Evolutionary conservation across 2,113 vertebrate genomes (phyloP), one percentile per base, ranked within the genome.

Genomic region (Vombatus ursinus): DNA sequence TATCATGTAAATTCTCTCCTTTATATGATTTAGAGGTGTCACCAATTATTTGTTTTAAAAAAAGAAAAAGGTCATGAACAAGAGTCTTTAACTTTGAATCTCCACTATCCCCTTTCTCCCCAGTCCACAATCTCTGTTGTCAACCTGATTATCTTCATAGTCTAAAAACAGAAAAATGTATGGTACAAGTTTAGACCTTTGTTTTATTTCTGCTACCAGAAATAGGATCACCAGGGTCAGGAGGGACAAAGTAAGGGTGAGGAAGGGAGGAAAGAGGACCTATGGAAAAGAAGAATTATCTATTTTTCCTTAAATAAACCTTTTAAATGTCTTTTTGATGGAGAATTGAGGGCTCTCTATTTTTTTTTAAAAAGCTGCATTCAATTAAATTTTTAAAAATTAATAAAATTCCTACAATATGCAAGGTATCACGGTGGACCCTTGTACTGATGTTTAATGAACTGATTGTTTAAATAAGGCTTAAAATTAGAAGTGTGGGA

Each of bases 21-120:
- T 93, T 24, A 47, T 2, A 94, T 89, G 77, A 22, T 84, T 92
- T 84, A 53, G 9, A 95, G 93, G 50, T 68, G 22, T 89, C 9
- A 95, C 22, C 92, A 93, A 92, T 94, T 92, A n/a, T 90, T 92
- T 95, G n/a, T 44, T 44, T 68, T 91, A 93, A 53, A 94, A 44
- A 50, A 93, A 94, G 31, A 50, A 94, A 61, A 47, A 50, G 9
- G 2, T 91, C n/a, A 50, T 51, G 57, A 50, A 93, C 14, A 22
- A 68, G 31, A 51, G 23, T 84, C 51, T 51, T 22, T 50, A 84
- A 84, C 50, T 84, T 44, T 93, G 31, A 26, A 16, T 93, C 26
- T 47, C 49, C 28, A n/a, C 61, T 77, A 28, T 48, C 61, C 25
- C 31, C 31, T 28, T 50, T 51, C 10, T 94, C 50, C 22, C 31